Evolutionary conservation across 2,113 vertebrate species (phyloP), one percentile per base, ranked within the genome.

Genomic region (Mesitornis unicolor): DNA sequence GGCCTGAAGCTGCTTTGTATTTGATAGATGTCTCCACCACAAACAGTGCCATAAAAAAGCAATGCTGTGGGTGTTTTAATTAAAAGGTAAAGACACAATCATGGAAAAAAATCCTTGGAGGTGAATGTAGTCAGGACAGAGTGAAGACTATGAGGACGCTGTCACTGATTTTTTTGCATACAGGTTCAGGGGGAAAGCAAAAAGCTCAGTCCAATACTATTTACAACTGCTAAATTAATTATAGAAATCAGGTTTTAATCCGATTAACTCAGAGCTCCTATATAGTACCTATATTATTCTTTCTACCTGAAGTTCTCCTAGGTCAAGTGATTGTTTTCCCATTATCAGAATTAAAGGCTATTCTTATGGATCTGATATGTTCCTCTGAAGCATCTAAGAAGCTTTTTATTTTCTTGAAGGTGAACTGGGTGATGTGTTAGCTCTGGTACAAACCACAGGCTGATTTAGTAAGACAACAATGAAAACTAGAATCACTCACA

Each of bases 401-500:
- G n/a, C 21, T 60, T 87, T 84, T 82, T 21, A 53, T 67, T 61
- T 51, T 61, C 69, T 57, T 40, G 60, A 95, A 87, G 35, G 69
- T 93, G 81, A 95, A 87, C 36, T 75, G 59, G 85, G 59, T 80
- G 47, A 15, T 64, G 53, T 65, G 83, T 57, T 90, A 77, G 67
- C 85, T 81, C 57, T 48, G 60, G 38, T 71, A 71, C 51, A 87
- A 84, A 87, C 60, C 64, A 42, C 74, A 65, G 80, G 48, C 60
- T 78, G 69, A 56, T 84, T 95, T 92, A 97, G 95, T 89, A 89
- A n/a, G 69, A 51, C 64, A 89, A 74, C 59, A 92, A 87, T 31
- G 76, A 59, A 93, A 91, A 96, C 89, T 29, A 71, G 89, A 95
- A 94, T 97, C 94, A 84, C 53, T 75, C 93, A 36, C 71, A 88